Conservation (phyloP, 2,113 vertebrate genomes). For the Stictonetta naevosa region DNA sequence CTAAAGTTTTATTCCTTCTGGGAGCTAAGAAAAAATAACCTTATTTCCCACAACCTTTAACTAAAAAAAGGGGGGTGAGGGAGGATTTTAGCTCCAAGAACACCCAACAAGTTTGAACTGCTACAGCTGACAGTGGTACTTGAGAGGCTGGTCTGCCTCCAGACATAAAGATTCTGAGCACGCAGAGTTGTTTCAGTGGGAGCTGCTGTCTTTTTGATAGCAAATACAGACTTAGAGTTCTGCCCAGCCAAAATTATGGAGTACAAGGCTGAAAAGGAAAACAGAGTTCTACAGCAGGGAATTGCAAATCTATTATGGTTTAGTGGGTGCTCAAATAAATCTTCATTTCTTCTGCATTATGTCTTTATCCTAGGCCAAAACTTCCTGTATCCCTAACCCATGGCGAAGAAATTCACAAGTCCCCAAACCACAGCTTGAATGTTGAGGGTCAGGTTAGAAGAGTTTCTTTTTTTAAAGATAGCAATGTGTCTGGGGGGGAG, state of each 20-base stretch:
- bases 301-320: conserved; percentile 2
- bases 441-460: neutral
- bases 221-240: conserved; percentile 27
- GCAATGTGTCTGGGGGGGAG: neutral
- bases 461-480: neutral
- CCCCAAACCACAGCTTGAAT: neutral
- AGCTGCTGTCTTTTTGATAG: conserved; percentile 21
- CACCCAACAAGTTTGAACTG: neutral
- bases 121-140: neutral
- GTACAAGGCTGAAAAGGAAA: neutral
- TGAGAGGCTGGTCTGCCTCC: conserved; percentile 54
- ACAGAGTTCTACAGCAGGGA: neutral
- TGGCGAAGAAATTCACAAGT: neutral
- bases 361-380: neutral
- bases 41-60: neutral
- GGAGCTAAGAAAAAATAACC: conserved; percentile 2
- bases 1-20: neutral
- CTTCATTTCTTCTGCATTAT: neutral
- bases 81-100: conserved; percentile 30
- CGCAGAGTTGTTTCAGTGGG: conserved; percentile 2
- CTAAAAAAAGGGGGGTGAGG: neutral
- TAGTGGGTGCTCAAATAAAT: neutral
- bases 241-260: neutral
- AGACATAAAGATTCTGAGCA: conserved; percentile 36
- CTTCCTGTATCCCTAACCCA: neutral